Conservation (phyloP, 92 coral and sea anemone genomes). For the Palythoa heliodiscus region DNA sequence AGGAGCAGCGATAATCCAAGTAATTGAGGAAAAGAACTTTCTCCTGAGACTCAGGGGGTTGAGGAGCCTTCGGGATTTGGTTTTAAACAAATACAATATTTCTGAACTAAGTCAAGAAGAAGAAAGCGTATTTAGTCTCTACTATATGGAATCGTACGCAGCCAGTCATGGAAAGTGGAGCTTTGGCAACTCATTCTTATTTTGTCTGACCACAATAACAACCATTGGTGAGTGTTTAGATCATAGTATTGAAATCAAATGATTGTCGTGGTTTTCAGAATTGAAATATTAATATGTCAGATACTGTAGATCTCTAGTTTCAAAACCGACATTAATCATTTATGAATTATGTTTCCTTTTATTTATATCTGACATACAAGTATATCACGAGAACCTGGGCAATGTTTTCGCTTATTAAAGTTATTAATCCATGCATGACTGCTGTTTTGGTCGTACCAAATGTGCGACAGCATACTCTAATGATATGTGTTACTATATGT, state of each 20-base stretch:
- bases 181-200: constrained; percentile 67
- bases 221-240: constrained; percentile 71
- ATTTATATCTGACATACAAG: too few relatives aligned
- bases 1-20: constrained; percentile 73
- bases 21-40: constrained; percentile 54
- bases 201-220: constrained; percentile 67
- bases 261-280: not conserved
- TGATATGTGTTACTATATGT: too few relatives aligned
- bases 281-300: too few relatives aligned
- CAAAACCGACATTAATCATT: too few relatives aligned
- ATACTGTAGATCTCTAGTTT: too few relatives aligned
- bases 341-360: too few relatives aligned
- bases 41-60: constrained; percentile 3
- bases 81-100: constrained; percentile 71
- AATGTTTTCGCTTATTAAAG: too few relatives aligned
- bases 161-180: constrained; percentile 51
- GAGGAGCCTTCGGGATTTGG: constrained; percentile 37
- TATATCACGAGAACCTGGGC: too few relatives aligned
- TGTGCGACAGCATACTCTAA: too few relatives aligned
- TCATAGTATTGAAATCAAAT: not conserved
- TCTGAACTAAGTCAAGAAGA: constrained; percentile 46
- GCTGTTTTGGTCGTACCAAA: too few relatives aligned
- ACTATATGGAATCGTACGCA: not conserved
- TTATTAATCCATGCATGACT: too few relatives aligned
- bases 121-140: not conserved